Conservation (phyloP, 2,888 invertebrate genomes). For the Allygus modestus region DNA sequence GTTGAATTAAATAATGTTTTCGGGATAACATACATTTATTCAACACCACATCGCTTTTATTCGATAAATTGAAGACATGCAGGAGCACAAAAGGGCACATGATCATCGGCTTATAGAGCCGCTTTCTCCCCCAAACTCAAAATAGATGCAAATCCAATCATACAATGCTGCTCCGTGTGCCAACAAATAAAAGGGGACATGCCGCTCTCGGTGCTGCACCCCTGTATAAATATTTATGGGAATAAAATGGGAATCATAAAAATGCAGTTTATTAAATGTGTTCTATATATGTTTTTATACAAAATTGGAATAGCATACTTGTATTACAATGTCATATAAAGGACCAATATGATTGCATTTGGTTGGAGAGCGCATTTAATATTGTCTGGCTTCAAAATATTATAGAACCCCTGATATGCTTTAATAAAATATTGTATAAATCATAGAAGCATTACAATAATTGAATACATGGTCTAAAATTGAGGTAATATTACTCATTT, state of each 20-base stretch:
- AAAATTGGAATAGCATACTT: too few relatives aligned
- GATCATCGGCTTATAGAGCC: slow-evolving; percentile 21
- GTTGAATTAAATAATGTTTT: neutral
- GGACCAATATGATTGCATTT: too few relatives aligned
- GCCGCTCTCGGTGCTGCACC: neutral
- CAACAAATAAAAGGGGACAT: slow-evolving; percentile 32
- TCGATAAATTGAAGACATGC: slow-evolving; percentile 34
- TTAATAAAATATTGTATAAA: too few relatives aligned
- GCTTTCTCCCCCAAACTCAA: slow-evolving; percentile 30
- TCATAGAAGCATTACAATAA: too few relatives aligned
- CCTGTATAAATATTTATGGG: neutral
- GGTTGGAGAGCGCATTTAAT: too few relatives aligned
- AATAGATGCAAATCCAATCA: slow-evolving; percentile 51
- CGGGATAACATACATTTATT: neutral
- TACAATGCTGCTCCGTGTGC: slow-evolving; percentile 37
- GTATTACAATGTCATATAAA: too few relatives aligned
- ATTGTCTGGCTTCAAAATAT: too few relatives aligned
- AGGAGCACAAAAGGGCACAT: slow-evolving; percentile 40
- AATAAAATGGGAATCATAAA: neutral
- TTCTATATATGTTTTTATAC: too few relatives aligned
- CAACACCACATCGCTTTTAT: slow-evolving; percentile 32
- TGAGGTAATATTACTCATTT: too few relatives aligned
- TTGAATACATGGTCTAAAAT: too few relatives aligned
- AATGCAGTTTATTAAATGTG: neutral
- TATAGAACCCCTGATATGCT: too few relatives aligned